These are phyloP conservation scores for Trypoxylus dichotomus DNA, from an alignment of 1,140 invertebrate species.

Conservation along the genomic window DNA sequence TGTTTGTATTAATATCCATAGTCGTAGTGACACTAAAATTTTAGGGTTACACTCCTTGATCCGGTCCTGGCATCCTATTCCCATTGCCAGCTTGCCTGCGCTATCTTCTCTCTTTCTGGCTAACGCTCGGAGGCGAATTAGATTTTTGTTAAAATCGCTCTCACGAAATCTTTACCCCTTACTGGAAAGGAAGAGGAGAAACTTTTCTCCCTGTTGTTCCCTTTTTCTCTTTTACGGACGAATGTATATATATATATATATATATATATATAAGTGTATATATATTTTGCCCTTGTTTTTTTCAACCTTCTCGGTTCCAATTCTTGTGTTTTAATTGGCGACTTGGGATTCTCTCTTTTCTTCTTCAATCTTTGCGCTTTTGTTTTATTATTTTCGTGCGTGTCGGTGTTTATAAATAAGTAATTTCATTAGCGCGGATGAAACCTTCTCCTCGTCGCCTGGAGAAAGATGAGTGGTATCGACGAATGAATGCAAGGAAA, in stretches of 20 bases:
- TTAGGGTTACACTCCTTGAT: too few relatives aligned
- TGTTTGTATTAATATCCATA: too few relatives aligned
- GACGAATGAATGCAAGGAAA: too few relatives aligned
- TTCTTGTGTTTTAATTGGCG: not conserved
- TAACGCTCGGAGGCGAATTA: not conserved
- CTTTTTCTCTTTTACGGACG: not conserved
- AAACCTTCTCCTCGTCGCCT: too few relatives aligned
- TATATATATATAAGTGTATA: not conserved
- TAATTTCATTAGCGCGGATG: not conserved
- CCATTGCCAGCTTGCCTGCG: not conserved
- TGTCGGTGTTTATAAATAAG: not conserved
- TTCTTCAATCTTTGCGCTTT: not conserved
- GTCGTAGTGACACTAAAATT: too few relatives aligned
- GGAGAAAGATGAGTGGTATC: too few relatives aligned
- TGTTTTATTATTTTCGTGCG: conserved; percentile 3
- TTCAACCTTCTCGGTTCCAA: not conserved
- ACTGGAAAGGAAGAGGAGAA: not conserved
- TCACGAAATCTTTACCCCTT: conserved; percentile 1
- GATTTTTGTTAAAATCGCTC: conserved; percentile 2
- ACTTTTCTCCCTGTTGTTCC: not conserved
- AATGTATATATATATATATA: not conserved
- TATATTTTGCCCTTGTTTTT: not conserved
- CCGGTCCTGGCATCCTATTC: not conserved
- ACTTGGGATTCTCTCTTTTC: not conserved
- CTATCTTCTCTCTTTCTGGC: conserved; percentile 5